phyloP scores from a whole-genome alignment of 1,140 invertebrate genomes.

The Philopotamus ludificatus region DNA sequence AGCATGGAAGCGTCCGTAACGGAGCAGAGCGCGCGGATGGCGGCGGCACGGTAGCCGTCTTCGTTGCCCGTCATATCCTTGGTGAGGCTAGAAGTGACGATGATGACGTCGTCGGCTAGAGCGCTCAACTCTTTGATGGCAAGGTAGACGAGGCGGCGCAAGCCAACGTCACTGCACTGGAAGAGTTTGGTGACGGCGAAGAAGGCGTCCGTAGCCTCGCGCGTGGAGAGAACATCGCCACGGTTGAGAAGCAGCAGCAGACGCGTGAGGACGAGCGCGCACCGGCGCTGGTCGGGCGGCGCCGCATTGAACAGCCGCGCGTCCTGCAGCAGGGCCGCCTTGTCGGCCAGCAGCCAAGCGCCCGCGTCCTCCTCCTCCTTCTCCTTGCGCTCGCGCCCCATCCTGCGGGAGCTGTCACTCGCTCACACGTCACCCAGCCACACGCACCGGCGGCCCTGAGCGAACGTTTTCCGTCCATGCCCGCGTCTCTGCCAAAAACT shows the following conservation, averaged over 20 bases:
- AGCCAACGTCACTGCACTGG: conserved; percentile 93
- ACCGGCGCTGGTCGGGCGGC: conserved; percentile 95
- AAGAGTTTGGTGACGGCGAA: conserved; percentile 99
- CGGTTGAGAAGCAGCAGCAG: conserved; percentile 94
- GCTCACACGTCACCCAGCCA: background rate
- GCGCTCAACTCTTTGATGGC: conserved; percentile 96
- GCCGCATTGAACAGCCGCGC: conserved; percentile 97
- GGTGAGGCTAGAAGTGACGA: conserved; percentile 95
- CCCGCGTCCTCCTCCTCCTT: conserved; percentile 43
- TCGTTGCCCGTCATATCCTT: conserved; percentile 99
- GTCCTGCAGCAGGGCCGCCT: conserved; percentile 95
- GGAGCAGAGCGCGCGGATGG: conserved; percentile 94
- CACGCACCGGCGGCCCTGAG: background rate
- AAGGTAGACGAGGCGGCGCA: conserved; percentile 93
- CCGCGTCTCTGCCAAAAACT: background rate
- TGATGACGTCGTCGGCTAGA: conserved; percentile 98
- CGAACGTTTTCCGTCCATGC: background rate
- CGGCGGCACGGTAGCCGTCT: conserved; percentile 88
- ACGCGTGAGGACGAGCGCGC: conserved; percentile 93
- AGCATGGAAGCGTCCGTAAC: conserved; percentile 97
- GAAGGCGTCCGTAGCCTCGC: conserved; percentile 97
- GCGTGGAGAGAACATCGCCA: conserved; percentile 86
- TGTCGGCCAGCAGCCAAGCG: conserved; percentile 81
- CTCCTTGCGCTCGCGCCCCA: conserved; percentile 18
- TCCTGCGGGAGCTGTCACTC: background rate